Evolutionary conservation across 2,113 vertebrate genomes (phyloP), one percentile per base, ranked within the genome.

Genomic region (Bungarus multicinctus): DNA sequence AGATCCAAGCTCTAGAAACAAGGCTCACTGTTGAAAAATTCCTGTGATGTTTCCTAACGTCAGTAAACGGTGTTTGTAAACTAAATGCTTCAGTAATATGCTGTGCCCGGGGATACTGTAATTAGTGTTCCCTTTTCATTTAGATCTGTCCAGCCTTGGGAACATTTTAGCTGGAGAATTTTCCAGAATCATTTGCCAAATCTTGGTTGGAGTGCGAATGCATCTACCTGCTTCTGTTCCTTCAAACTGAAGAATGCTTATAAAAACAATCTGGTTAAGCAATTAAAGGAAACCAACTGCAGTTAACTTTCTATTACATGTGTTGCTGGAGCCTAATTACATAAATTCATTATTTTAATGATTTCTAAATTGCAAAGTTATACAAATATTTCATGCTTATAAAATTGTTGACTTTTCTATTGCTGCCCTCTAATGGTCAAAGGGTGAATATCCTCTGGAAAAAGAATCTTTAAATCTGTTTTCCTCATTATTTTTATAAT

Each of bases 391-490:
- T 85, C 27, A 5, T 45, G 7, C 34, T 69, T 53, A 69, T 23
- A 2, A 12, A 16, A 23, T 1, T n/a, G 43, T 57, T 88, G 90
- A 58, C 90, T 94, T 90, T 90, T 91, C 96, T 94, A 93, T 90
- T 95, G 95, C 95, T 95, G 95, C 96, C 96, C 69, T 94, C 96
- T 91, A 87, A 93, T 91, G 96, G 95, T 87, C 22, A 39, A 2
- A 53, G 50, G 16, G 16, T 81, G 87, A 88, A 92, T 5, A 18
- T 52, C 87, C 50, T 50, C 25, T 45, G 50, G 23, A 7, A 34
- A 50, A 34, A 50, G 25, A 22, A 27, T 7, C 23, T 88, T 88
- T 53, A 10, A 34, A 88, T 92, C 55, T 87, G 23, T 91, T 87
- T 60, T 64, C 57, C 18, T 87, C 43, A 9, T 87, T 47, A 50